These are phyloP conservation scores for Taurulus bubalis DNA, from an alignment of 2,113 vertebrate genomes.

Conservation along the genomic window DNA sequence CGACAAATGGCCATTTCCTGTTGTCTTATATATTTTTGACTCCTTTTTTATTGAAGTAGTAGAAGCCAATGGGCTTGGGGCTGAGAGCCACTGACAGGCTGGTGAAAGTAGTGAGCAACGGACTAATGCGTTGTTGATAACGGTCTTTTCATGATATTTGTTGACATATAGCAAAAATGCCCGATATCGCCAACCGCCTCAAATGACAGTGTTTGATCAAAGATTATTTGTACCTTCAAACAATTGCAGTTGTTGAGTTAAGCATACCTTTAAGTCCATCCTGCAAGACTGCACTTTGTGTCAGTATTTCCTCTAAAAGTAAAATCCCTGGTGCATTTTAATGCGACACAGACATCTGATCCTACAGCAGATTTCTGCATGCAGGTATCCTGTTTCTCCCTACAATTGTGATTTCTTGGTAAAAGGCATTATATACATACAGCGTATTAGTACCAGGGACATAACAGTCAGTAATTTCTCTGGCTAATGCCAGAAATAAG, in stretches of 20 bases:
- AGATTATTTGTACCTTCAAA: too few relatives aligned
- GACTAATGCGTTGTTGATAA: neutral
- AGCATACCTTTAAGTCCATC: neutral
- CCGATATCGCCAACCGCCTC: neutral
- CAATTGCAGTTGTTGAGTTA: too few relatives aligned
- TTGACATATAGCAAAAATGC: too few relatives aligned
- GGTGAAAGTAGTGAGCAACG: neutral
- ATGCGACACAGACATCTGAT: conserved; percentile 25
- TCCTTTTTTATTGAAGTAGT: too few relatives aligned
- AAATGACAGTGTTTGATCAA: neutral
- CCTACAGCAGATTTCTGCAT: neutral
- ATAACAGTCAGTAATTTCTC: conserved; percentile 1
- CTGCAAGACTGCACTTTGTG: neutral
- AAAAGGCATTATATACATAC: neutral
- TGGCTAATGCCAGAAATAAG: neutral
- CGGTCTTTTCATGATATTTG: neutral
- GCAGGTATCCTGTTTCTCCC: conserved; percentile 5
- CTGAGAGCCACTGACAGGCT: neutral
- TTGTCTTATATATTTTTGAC: too few relatives aligned
- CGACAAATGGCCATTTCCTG: neutral
- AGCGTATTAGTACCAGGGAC: neutral
- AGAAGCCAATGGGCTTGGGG: neutral
- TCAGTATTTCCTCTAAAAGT: conserved; percentile 3
- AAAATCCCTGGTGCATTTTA: conserved; percentile 29
- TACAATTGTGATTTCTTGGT: neutral